phyloP scores from a whole-genome alignment of 2,888 invertebrate species.

The Cantharis lateralis region DNA sequence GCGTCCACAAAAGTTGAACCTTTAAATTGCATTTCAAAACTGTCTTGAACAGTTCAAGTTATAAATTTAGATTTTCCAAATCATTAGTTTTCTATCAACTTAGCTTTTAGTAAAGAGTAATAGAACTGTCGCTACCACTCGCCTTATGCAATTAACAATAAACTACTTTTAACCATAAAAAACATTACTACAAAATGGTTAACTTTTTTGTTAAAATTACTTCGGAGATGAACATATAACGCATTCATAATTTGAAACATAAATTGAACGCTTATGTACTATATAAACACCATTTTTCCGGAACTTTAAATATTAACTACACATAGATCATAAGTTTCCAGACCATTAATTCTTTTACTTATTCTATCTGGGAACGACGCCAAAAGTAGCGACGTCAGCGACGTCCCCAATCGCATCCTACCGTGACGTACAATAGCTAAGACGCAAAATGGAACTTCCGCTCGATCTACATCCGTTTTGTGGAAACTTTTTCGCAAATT shows the following conservation, averaged over 20 bases:
- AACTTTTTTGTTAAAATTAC: neutral
- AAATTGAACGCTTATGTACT: neutral
- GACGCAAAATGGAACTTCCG: slow-evolving; percentile 44
- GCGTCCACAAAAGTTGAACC: slow-evolving; percentile 13
- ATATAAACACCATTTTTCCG: slow-evolving; percentile 1
- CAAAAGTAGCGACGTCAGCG: slow-evolving; percentile 42
- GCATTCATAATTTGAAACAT: neutral
- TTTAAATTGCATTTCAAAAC: slow-evolving; percentile 28
- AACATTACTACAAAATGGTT: neutral
- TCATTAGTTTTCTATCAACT: slow-evolving; percentile 38
- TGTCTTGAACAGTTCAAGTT: slow-evolving; percentile 28
- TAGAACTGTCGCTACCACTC: slow-evolving; percentile 34
- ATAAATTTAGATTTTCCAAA: slow-evolving; percentile 38
- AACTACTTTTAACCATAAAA: slow-evolving; percentile 27
- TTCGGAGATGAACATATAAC: neutral
- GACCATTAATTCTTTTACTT: slow-evolving; percentile 45
- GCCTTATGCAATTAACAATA: slow-evolving; percentile 32
- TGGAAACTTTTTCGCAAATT: slow-evolving; percentile 11
- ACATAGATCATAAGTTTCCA: slow-evolving; percentile 43
- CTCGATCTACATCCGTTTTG: slow-evolving; percentile 34
- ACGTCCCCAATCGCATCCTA: slow-evolving; percentile 41
- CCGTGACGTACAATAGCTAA: slow-evolving; percentile 42
- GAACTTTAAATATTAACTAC: slow-evolving; percentile 22
- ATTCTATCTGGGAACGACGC: slow-evolving; percentile 46
- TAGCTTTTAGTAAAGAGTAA: slow-evolving; percentile 28